These are phyloP conservation scores for Lepidiolamprologus cunningtoni DNA, from an alignment of 2,113 vertebrate species.

Conservation along the genomic window DNA sequence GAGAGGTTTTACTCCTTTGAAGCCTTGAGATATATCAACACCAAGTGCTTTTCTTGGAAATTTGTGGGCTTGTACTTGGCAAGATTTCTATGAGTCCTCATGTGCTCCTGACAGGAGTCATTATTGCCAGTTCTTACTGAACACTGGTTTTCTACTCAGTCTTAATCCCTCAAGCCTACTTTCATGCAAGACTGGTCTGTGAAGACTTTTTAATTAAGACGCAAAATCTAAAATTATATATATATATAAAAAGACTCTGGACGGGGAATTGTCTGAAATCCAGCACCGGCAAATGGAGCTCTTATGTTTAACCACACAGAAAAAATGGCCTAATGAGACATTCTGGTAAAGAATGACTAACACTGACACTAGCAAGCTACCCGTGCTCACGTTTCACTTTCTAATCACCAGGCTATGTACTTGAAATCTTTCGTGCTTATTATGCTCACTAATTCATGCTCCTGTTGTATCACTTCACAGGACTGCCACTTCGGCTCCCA, in stretches of 20 bases:
- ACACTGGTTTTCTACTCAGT: neutral
- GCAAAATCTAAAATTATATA: neutral
- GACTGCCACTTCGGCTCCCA: neutral
- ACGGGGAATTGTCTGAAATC: neutral
- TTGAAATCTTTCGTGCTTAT: neutral
- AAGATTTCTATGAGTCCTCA: conserved; percentile 12
- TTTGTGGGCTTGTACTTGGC: conserved; percentile 1
- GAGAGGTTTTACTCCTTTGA: neutral
- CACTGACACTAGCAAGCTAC: neutral
- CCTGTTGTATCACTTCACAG: neutral
- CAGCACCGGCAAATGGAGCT: neutral
- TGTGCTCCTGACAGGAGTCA: conserved; percentile 22
- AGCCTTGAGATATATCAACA: neutral
- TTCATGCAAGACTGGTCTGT: neutral
- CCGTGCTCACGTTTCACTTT: neutral
- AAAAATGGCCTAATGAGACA: neutral
- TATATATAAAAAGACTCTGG: neutral
- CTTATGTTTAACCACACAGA: neutral
- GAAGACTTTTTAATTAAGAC: neutral
- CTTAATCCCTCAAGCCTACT: neutral
- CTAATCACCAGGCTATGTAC: neutral
- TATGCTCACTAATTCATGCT: neutral
- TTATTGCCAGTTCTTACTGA: neutral
- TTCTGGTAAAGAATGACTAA: neutral
- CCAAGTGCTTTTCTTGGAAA: conserved; percentile 14